phyloP scores from a whole-genome alignment of 2,797 vertebrate species.

The Xerus rutilus region DNA sequence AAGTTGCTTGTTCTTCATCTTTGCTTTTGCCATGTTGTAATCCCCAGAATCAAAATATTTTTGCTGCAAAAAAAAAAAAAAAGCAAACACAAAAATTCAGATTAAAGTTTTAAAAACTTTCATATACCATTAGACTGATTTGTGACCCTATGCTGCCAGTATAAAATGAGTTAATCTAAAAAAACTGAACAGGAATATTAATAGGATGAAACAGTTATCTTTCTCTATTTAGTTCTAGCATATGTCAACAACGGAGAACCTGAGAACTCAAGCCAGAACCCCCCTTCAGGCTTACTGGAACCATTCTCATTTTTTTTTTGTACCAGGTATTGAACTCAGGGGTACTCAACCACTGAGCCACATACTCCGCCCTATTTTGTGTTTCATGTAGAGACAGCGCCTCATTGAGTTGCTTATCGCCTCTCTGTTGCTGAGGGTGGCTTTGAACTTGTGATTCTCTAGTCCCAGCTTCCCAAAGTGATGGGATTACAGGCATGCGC shows the following conservation, averaged over 20 bases:
- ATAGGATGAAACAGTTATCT: neutral
- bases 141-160: neutral
- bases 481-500: too few relatives aligned
- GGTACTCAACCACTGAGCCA: too few relatives aligned
- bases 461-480: too few relatives aligned
- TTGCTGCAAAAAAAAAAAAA: conserved; percentile 90
- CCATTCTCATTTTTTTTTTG: neutral
- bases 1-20: conserved; percentile 98
- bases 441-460: too few relatives aligned
- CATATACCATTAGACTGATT: neutral
- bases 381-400: too few relatives aligned
- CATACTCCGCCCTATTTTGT: too few relatives aligned
- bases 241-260: neutral
- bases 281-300: neutral
- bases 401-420: too few relatives aligned
- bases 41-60: conserved; percentile 99
- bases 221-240: neutral
- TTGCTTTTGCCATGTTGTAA: conserved; percentile 99
- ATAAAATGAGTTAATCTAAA: neutral
- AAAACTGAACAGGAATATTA: neutral
- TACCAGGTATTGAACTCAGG: too few relatives aligned
- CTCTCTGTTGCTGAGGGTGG: too few relatives aligned
- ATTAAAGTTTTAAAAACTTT: conserved; percentile 50
- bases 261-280: neutral
- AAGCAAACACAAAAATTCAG: neutral